phyloP scores from a whole-genome alignment of 1,140 invertebrate genomes.

The Varroa destructor region DNA sequence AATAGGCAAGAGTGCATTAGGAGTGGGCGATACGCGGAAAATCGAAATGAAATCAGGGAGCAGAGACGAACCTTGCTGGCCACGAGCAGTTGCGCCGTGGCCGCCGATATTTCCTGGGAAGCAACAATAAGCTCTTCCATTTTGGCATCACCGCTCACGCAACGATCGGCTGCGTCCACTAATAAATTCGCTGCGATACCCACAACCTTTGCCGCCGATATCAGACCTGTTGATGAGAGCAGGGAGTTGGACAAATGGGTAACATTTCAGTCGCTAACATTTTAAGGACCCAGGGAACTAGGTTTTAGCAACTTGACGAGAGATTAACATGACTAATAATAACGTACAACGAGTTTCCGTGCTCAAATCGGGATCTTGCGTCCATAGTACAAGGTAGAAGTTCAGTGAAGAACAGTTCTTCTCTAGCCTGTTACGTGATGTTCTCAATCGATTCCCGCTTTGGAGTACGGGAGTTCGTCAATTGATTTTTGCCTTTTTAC shows the following conservation, averaged over 20 bases:
- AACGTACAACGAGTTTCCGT: too few relatives aligned
- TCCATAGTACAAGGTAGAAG: too few relatives aligned
- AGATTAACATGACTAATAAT: too few relatives aligned
- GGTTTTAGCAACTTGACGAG: neutral
- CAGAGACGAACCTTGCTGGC: slow-evolving; percentile 49
- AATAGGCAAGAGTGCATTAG: neutral
- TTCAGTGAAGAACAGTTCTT: too few relatives aligned
- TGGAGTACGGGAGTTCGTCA: too few relatives aligned
- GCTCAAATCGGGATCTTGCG: too few relatives aligned
- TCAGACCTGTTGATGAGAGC: slow-evolving; percentile 60
- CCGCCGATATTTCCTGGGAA: slow-evolving; percentile 91
- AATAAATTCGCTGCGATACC: slow-evolving; percentile 84
- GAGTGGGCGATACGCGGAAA: too few relatives aligned
- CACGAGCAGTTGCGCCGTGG: slow-evolving; percentile 89
- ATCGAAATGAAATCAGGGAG: too few relatives aligned
- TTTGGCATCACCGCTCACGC: slow-evolving; percentile 69
- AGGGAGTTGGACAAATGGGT: neutral
- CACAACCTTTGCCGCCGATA: slow-evolving; percentile 94
- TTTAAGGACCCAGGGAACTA: neutral
- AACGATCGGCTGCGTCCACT: slow-evolving; percentile 85
- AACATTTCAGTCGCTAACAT: neutral
- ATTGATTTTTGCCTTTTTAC: too few relatives aligned
- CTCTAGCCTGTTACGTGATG: too few relatives aligned
- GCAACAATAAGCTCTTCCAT: slow-evolving; percentile 87
- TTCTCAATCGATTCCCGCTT: too few relatives aligned